Percentiles rank a stretch among this genome's conserved stretches.
Conservation (phyloP, 2,888 invertebrate species). For the Mellilla xanthometata region DNA sequence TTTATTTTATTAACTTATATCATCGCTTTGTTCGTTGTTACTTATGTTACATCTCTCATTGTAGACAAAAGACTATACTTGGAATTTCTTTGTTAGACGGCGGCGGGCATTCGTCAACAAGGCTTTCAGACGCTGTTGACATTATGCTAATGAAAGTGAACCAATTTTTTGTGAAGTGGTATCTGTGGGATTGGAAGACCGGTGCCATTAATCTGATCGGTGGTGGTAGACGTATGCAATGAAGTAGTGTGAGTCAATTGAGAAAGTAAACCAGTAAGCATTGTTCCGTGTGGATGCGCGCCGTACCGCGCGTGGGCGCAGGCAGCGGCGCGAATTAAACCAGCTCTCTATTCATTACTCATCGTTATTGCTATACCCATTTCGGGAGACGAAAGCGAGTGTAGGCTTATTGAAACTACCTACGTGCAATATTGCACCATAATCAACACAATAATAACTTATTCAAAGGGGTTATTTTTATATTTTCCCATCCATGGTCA, state of each 20-base stretch:
- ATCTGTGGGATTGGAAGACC: slow-evolving; percentile 55
- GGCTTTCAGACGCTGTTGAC: slow-evolving; percentile 15
- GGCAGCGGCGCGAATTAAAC: slow-evolving; percentile 76
- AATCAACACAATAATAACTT: slow-evolving; percentile 44
- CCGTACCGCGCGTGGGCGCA: slow-evolving; percentile 66
- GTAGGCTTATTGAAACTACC: slow-evolving; percentile 62
- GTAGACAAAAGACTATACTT: slow-evolving; percentile 19
- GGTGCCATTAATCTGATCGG: slow-evolving; percentile 72
- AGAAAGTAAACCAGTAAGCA: slow-evolving; percentile 81
- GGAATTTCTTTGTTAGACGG: slow-evolving; percentile 12
- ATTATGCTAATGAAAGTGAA: slow-evolving; percentile 49
- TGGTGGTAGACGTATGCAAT: slow-evolving; percentile 69
- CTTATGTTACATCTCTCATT: slow-evolving; percentile 29
- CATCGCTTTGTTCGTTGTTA: slow-evolving; percentile 33
- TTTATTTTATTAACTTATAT: slow-evolving; percentile 45
- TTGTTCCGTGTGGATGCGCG: slow-evolving; percentile 81
- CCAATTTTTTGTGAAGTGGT: slow-evolving; percentile 41
- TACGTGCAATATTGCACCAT: slow-evolving; percentile 45
- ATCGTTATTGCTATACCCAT: slow-evolving; percentile 78
- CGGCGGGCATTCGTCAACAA: neutral
- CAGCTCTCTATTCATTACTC: slow-evolving; percentile 83
- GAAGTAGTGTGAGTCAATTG: slow-evolving; percentile 80
- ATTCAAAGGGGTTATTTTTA: slow-evolving; percentile 53
- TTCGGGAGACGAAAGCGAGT: slow-evolving; percentile 77
- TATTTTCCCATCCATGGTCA: slow-evolving; percentile 52